phyloP scores from a whole-genome alignment of 2,113 vertebrate genomes.

The Saguinus imperator region DNA sequence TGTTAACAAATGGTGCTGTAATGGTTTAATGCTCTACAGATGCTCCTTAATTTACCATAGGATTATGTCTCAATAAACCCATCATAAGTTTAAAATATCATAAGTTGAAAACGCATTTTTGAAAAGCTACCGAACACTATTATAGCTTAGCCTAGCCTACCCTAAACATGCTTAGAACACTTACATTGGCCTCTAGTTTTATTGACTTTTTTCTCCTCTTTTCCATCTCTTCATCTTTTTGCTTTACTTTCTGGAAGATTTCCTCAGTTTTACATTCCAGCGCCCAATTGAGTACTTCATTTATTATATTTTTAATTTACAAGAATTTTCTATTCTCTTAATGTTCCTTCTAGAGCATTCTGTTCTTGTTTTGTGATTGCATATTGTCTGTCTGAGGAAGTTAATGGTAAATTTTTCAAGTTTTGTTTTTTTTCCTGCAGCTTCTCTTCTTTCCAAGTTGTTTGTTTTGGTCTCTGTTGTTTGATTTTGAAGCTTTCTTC shows the following conservation, averaged over 20 bases:
- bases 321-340: background rate
- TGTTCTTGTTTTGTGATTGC: constrained; percentile 14
- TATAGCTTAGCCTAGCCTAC: too few relatives aligned
- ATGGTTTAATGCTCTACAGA: too few relatives aligned
- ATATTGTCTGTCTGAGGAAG: background rate
- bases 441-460: background rate
- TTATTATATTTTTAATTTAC: constrained; percentile 12
- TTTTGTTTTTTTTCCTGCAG: background rate
- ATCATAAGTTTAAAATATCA: too few relatives aligned
- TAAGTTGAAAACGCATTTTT: too few relatives aligned
- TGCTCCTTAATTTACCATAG: too few relatives aligned
- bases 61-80: too few relatives aligned
- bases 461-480: background rate
- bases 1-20: too few relatives aligned
- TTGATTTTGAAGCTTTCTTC: background rate
- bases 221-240: constrained; percentile 1
- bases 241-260: background rate
- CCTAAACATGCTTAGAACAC: too few relatives aligned
- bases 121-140: too few relatives aligned
- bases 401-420: background rate
- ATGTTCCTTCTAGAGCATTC: background rate
- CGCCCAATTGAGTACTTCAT: background rate
- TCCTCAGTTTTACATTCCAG: background rate
- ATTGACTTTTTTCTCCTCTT: background rate
- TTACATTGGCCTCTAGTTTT: background rate